Evolutionary conservation across 1,140 invertebrate genomes (phyloP), one percentile per base, ranked within the genome.

Genomic region (Gerris buenoi): DNA sequence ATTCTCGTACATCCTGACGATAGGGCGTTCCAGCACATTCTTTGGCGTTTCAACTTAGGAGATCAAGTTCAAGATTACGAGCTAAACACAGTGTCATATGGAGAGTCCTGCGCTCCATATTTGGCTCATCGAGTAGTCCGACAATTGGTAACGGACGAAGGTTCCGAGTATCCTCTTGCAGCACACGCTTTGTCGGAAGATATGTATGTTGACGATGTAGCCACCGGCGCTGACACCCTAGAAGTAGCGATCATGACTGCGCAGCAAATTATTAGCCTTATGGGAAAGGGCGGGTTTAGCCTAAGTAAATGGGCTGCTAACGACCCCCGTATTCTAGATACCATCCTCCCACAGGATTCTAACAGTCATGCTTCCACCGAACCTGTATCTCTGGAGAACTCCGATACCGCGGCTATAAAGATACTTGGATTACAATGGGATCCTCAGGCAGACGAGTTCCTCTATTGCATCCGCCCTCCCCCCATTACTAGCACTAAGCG

Each of bases 51-150:
- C 18, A 64, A 23, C 23, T 14, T 25, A 13, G 63, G 10, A 2
- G 62, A 72, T 0, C 58, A 22, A 2, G 29, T 75, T 25, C 59
- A 72, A 57, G 67, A 60, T 25, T 78, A 70, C 67, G 28, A 73
- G 62, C 46, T 57, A 13, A 57, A 57, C 46, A 57, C 46, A 14
- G 13, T 57, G 46, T 14, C 46, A 14, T 57, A 57, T 57, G 46
- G 46, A 13, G 13, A 14, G n/a, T 14, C 46, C 46, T 57, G 46
- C 46, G 13, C 46, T 14, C 46, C 46, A 57, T 57, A 14, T 57
- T 57, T 57, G n/a, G 46, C 46, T n/a, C n/a, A 14, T 13, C 46
- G 46, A n/a, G 46, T 57, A 13, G n/a, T n/a, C 13, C 46, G n/a
- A 57, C 46, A 57, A 57, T n/a, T 57, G 13, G n/a, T 14, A n/a